phyloP scores from a whole-genome alignment of 2,797 vertebrate species.

The Smutsia temminckii region DNA sequence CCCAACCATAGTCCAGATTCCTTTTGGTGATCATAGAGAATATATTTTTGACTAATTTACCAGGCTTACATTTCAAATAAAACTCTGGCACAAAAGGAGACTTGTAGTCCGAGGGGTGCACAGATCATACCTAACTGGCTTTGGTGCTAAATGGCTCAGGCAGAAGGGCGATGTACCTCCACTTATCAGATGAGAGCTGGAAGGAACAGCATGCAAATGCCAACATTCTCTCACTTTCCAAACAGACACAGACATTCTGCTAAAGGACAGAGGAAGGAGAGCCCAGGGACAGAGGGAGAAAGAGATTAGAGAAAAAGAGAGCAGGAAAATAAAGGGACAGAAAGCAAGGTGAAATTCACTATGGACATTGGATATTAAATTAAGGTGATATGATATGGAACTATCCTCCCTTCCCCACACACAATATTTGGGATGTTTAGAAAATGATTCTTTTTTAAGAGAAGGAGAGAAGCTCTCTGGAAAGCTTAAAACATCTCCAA shows the following conservation, averaged over 20 bases:
- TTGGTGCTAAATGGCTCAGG: slow-evolving; percentile 27
- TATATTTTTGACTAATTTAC: slow-evolving; percentile 53
- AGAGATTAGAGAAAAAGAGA: neutral
- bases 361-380: neutral
- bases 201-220: neutral
- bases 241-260: neutral
- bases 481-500: slow-evolving; percentile 29
- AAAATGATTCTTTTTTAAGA: slow-evolving; percentile 12
- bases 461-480: slow-evolving; percentile 21
- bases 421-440: slow-evolving; percentile 22
- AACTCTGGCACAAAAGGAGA: slow-evolving; percentile 66
- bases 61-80: slow-evolving; percentile 65
- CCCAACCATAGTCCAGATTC: neutral
- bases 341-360: slow-evolving; percentile 25
- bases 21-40: slow-evolving; percentile 54
- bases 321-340: neutral
- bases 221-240: neutral
- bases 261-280: neutral
- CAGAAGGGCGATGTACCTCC: slow-evolving; percentile 16
- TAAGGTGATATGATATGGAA: neutral
- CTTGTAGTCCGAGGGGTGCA: slow-evolving; percentile 60
- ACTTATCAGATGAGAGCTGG: neutral
- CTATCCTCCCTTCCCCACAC: neutral
- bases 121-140: slow-evolving; percentile 42
- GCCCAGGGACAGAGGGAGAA: neutral